Base-by-base conservation (phyloP, 2,113 vertebrate species). In the Seriola aureovittata region DNA sequence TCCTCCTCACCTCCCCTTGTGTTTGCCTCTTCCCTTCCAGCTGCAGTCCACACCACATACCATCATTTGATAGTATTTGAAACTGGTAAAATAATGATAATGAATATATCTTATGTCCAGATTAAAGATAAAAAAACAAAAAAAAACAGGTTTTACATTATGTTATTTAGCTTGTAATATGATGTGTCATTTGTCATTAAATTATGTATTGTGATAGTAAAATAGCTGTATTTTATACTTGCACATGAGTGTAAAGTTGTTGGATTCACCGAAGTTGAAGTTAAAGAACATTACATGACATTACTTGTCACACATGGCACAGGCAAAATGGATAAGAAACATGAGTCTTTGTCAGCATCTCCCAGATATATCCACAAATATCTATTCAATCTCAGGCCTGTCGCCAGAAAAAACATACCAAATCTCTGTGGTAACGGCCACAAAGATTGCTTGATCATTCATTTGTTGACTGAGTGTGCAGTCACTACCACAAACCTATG, bases 21-120 rank as follows among this genome's bases (percentile, higher is more conserved):
- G 19, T 75, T 85, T 80, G n/a, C 40, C 84, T 74, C 32, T 76
- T 67, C 10, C 44, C n/a, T 62, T 86, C 34, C 74, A 46, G 70
- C 65, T 29, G 7, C 80, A 83, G 48, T 57, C 19, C 66, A 63
- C 4, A 4, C 48, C 40, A 55, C 55, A 63, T 13, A 52, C 10
- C 19, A 36, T 29, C 1, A 54, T 59, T n/a, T 19, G 8, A 54
- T 32, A 44, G 54, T 12, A 54, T 57, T 52, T 59, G 1, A 40
- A 40, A 57, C 36, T 69, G 52, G 11, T 36, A 42, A 75, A 62
- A 57, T 42, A 42, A 50, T 65, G 21, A 52, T 23, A 6, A 36
- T 36, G 34, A 36, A 44, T 32, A 11, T 4, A 13, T 11, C 44
- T 46, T 46, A 16, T 46, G 3, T 46, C 44, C 44, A 16, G 17